Conservation (phyloP, 2,888 invertebrate species). For the Pristionchus mayeri region DNA sequence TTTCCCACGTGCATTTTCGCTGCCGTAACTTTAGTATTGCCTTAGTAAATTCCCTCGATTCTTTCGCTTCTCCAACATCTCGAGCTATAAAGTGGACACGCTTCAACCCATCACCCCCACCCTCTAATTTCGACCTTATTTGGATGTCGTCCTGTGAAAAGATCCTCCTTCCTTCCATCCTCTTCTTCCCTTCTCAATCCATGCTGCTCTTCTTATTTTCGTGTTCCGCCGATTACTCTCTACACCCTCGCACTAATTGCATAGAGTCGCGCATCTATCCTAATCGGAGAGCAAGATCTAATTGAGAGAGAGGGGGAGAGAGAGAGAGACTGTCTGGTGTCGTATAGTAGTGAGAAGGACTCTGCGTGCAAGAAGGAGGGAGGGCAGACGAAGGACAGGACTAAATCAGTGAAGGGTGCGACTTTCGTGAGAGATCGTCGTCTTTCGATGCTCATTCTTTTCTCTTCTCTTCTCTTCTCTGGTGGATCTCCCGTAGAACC, state of each 20-base stretch:
- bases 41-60: no score
- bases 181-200: neutral
- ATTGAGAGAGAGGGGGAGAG: no score
- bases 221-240: neutral
- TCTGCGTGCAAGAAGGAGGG: neutral
- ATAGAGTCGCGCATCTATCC: neutral
- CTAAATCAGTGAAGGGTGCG: no score
- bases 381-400: neutral
- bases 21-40: constrained; percentile 21
- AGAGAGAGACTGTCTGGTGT: neutral
- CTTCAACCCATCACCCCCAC: neutral
- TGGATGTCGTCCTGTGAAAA: neutral
- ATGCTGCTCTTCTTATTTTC: neutral
- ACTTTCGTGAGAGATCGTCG: no score
- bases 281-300: neutral
- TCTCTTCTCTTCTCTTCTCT: no score
- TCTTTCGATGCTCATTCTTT: no score
- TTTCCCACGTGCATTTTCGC: neutral
- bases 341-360: neutral
- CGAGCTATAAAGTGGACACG: no score
- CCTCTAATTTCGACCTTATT: neutral
- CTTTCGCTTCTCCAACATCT: neutral
- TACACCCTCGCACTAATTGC: constrained; percentile 32
- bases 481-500: no score
- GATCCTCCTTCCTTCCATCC: neutral